Evolutionary conservation across 2,888 invertebrate genomes (phyloP), one percentile per base, ranked within the genome.

Genomic region (Temnothorax rugatulus): DNA sequence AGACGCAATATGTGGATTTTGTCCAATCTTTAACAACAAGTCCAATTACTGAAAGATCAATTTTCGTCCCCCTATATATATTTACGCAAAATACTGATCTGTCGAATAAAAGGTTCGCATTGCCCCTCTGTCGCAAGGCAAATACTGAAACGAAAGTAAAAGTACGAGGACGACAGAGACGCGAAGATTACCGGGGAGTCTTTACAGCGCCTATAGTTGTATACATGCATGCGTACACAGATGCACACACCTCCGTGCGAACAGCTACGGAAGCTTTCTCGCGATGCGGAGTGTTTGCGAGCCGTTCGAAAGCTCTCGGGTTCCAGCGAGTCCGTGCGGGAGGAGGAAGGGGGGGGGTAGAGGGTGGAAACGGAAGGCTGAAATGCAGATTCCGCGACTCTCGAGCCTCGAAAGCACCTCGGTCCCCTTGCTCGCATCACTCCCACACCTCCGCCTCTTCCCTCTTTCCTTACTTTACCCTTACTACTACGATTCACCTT

Each of bases 371-470:
- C 92, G 91, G 91, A 91, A 94, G 94, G 91, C 93, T 94, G 94
- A 95, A 95, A 95, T 95, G 95, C 95, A 95, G 95, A 95, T 95
- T 95, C 92, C 91, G 90, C 91, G 92, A 93, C 92, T 93, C 93
- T 93, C 92, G 91, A 92, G 91, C 87, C 91, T 90, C 89, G 90
- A 91, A 93, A 92, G 91, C 91, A 89, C 89, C 89, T 86, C 90
- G 84, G 82, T 79, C 87, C 84, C 89, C 87, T 88, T 89, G 88
- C 91, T 88, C 86, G 90, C 92, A 90, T 88, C 90, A 90, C 91
- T 92, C 95, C 95, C 94, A 95, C 96, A 96, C 96, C 95, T 93
- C 95, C 95, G 95, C 74, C 85, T 79, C 86, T 57, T 83, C 73
- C 87, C 82, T 69, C 73, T 34, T 44, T 29, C 44, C 64, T n/a